Conservation (phyloP, 2,888 invertebrate species). For the Dolichopus griseipennis region DNA sequence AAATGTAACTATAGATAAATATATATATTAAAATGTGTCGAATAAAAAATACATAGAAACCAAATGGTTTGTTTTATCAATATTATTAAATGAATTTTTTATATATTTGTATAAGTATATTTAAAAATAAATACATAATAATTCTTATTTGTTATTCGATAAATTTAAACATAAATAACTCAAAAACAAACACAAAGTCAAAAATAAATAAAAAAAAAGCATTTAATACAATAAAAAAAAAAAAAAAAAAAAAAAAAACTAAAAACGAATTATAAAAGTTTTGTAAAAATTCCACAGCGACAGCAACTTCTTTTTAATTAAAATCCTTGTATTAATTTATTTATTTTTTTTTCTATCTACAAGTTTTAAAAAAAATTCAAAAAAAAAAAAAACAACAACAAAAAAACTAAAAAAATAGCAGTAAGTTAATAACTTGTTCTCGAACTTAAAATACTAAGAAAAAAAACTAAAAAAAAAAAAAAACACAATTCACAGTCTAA, state of each 20-base stretch:
- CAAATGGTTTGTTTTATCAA: no score
- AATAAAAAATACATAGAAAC: no score
- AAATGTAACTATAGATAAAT: no score
- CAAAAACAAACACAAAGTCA: no score
- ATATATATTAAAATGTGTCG: no score
- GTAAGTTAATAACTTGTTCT: neutral
- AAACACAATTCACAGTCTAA: neutral
- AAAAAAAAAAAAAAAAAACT: neutral
- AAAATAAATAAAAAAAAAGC: no score
- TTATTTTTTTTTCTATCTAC: neutral
- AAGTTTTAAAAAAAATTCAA: neutral
- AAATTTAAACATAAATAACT: neutral
- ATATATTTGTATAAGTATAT: no score
- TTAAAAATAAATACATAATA: no score
- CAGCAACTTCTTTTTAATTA: conserved; percentile 3
- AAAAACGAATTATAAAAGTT: neutral
- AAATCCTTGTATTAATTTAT: neutral
- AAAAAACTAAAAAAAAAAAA: neutral
- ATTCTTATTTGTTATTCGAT: neutral
- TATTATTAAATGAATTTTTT: no score
- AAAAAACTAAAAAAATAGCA: neutral
- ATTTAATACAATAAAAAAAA: neutral
- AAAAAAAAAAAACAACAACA: neutral
- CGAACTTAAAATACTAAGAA: neutral
- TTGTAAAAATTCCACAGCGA: neutral